phyloP scores from a whole-genome alignment of 2,113 vertebrate species.

The Typhlomys cinereus region DNA sequence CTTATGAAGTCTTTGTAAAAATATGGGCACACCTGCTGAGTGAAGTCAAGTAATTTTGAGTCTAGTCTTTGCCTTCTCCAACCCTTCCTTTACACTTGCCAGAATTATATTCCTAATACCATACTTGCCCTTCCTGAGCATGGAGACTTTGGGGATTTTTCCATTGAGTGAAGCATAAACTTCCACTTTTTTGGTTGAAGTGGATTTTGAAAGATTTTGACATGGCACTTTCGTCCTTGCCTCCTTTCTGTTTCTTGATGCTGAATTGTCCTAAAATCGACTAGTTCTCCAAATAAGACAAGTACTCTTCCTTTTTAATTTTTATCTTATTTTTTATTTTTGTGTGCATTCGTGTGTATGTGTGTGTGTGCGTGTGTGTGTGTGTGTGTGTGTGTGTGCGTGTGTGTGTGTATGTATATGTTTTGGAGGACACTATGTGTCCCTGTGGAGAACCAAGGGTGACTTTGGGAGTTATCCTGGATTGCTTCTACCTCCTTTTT shows the following conservation, averaged over 20 bases:
- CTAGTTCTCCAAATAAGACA: background rate
- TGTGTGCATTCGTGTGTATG: too few species aligned
- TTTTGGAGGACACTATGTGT: too few species aligned
- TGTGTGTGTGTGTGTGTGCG: too few species aligned
- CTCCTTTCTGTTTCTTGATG: background rate
- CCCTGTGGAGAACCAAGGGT: too few species aligned
- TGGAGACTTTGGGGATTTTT: conserved; percentile 11
- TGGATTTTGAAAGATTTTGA: conserved; percentile 13
- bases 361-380: too few species aligned
- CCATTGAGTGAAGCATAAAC: background rate
- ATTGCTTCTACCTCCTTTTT: too few species aligned
- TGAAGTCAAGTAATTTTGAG: background rate
- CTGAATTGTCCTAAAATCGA: background rate
- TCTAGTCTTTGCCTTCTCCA: background rate
- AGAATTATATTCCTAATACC: background rate
- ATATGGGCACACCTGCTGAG: background rate
- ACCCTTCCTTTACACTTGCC: background rate
- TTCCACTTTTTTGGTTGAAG: background rate
- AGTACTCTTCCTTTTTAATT: too few species aligned
- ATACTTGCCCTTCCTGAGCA: background rate
- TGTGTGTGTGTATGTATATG: too few species aligned
- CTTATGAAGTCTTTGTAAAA: background rate
- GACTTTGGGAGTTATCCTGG: too few species aligned
- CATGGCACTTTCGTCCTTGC: background rate
- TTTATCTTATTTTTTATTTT: too few species aligned